A percentile compares a stretch with the other conserved stretches of the same genome.
Evolutionary conservation across 2,113 vertebrate genomes (phyloP).

Genomic region (Halichoerus grypus): DNA sequence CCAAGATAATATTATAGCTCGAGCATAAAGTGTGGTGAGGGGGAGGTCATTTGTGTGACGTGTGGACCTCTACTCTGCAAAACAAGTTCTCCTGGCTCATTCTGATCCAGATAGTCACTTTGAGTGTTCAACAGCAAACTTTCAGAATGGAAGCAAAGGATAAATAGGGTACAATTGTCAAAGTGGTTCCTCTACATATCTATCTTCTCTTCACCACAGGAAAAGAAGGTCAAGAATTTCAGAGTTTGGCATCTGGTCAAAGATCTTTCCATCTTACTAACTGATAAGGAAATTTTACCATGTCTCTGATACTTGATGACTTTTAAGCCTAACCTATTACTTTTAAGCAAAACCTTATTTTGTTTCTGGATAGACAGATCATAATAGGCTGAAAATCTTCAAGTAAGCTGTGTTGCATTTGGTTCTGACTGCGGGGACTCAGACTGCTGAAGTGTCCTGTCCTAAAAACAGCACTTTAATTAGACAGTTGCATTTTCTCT

Average conservation of each 20-base stretch:
- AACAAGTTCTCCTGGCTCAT: not conserved
- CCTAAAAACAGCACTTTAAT: conserved; percentile 69
- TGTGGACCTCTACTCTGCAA: not conserved
- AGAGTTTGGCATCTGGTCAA: not conserved
- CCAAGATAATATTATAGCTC: not conserved
- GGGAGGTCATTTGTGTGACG: not conserved
- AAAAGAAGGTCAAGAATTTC: not conserved
- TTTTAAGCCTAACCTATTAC: conserved; percentile 25
- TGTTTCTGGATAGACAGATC: not conserved
- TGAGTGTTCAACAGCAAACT: not conserved
- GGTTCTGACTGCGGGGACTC: not conserved
- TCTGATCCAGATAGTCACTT: not conserved
- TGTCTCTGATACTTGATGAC: not conserved
- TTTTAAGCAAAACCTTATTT: conserved; percentile 36
- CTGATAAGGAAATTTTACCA: not conserved
- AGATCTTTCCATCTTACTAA: not conserved
- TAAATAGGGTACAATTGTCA: not conserved
- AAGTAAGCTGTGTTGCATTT: not conserved
- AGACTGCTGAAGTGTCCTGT: conserved; percentile 4
- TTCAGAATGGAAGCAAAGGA: not conserved
- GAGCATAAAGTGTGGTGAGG: not conserved
- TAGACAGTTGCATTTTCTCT: not conserved
- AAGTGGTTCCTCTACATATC: not conserved
- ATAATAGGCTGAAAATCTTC: not conserved
- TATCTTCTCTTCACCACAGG: not conserved